phyloP scores from a whole-genome alignment of 2,797 vertebrate genomes.

The Pseudotriccus pelzelni region DNA sequence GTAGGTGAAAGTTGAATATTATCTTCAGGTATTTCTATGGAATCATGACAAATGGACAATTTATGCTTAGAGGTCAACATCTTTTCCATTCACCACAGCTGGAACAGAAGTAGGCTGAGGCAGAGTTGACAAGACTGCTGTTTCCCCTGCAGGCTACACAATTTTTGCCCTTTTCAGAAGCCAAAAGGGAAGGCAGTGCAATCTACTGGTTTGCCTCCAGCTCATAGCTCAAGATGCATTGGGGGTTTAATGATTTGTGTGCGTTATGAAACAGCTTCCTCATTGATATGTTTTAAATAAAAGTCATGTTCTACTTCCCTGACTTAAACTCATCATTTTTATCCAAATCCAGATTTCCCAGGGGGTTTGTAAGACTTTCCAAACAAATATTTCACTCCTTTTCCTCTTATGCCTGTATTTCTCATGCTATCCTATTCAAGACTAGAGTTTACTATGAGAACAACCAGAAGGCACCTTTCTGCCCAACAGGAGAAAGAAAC shows the following conservation, averaged over 20 bases:
- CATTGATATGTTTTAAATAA: slow-evolving; percentile 26
- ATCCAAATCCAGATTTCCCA: slow-evolving; percentile 13
- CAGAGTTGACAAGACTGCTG: neutral
- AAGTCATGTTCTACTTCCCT: slow-evolving; percentile 16
- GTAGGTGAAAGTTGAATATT: neutral
- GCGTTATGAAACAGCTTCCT: neutral
- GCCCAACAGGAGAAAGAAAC: neutral
- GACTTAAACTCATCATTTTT: slow-evolving; percentile 23
- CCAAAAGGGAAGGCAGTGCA: neutral
- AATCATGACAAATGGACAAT: neutral
- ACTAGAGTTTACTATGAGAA: neutral
- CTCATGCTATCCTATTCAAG: neutral
- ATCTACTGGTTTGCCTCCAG: neutral
- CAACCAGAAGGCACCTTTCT: neutral
- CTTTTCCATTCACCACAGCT: neutral
- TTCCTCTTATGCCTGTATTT: neutral
- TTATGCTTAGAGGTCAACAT: neutral
- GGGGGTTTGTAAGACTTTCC: neutral
- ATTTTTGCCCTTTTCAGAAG: neutral
- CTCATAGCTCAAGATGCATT: neutral
- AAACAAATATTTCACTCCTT: slow-evolving; percentile 3
- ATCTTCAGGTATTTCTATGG: neutral
- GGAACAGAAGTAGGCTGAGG: neutral
- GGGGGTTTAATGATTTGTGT: neutral
- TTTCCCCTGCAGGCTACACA: neutral